These are phyloP conservation scores for Pelobates fuscus DNA, from an alignment of 2,113 vertebrate species.

Conservation along the genomic window DNA sequence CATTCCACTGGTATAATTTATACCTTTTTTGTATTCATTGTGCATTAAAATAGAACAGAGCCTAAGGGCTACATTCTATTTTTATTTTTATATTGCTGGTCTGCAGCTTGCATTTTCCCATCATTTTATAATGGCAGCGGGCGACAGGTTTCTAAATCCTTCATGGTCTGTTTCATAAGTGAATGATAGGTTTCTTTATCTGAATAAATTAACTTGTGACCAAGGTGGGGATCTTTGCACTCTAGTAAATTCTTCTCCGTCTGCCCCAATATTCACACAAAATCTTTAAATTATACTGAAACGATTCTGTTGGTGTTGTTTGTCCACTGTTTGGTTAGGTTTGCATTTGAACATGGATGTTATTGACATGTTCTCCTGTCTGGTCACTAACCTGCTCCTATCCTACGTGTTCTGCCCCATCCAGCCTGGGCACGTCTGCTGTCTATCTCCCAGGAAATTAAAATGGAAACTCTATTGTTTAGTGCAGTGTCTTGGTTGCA, in stretches of 20 bases:
- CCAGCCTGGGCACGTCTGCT: no score
- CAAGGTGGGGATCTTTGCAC: conserved; percentile 20
- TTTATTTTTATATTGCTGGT: conserved; percentile 12
- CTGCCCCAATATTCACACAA: not conserved
- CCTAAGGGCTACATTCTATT: conserved; percentile 27
- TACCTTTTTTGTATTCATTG: no score
- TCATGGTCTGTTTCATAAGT: conserved; percentile 40
- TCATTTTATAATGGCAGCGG: conserved; percentile 26
- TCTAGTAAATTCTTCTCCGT: not conserved
- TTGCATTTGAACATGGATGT: no score
- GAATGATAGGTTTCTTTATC: conserved; percentile 35
- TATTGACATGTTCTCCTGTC: no score
- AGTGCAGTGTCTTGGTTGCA: no score
- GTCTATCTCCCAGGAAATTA: no score
- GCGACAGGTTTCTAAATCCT: conserved; percentile 30
- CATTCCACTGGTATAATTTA: not conserved
- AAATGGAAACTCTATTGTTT: no score
- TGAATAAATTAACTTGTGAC: conserved; percentile 28
- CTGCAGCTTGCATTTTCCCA: not conserved
- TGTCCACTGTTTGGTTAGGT: not conserved
- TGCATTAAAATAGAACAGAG: conserved; percentile 14
- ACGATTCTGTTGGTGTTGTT: not conserved
- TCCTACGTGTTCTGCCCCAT: no score
- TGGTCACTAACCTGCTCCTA: no score
- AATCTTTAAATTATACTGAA: not conserved